phyloP scores from a whole-genome alignment of 2,888 invertebrate species.

The Heliothis peltigera region DNA sequence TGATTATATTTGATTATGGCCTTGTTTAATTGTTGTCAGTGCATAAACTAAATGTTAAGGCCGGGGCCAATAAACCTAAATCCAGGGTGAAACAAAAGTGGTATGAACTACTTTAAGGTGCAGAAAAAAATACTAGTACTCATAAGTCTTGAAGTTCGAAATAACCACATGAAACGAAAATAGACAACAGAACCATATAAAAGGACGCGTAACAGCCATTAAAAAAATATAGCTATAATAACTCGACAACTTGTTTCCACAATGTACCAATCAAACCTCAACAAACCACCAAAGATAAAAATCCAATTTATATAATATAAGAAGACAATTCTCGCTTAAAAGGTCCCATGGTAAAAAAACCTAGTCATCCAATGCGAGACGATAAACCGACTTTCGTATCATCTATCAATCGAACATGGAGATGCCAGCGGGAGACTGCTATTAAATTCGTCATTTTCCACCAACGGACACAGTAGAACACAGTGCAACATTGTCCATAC shows the following conservation, averaged over 20 bases:
- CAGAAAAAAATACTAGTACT: no score
- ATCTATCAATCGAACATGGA: conserved; percentile 86
- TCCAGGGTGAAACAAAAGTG: no score
- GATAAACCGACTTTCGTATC: conserved; percentile 78
- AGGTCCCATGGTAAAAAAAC: conserved; percentile 78
- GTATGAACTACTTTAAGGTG: no score
- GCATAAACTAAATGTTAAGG: no score
- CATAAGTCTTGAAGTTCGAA: no score
- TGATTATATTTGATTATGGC: conserved; percentile 32
- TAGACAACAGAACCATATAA: neutral
- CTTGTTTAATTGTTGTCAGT: conserved; percentile 33
- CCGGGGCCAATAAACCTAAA: no score
- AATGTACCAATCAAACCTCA: conserved; percentile 66
- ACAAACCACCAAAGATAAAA: conserved; percentile 73
- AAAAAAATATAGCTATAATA: conserved; percentile 30
- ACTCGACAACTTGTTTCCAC: conserved; percentile 55
- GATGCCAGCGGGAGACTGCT: conserved; percentile 80
- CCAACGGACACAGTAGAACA: conserved; percentile 43
- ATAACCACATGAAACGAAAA: neutral
- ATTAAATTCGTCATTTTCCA: conserved; percentile 77
- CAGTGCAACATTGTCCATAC: conserved; percentile 22
- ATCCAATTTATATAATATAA: conserved; percentile 79
- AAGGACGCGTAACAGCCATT: conserved; percentile 4
- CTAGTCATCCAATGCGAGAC: conserved; percentile 69
- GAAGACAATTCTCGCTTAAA: conserved; percentile 86